Evolutionary conservation across 2,888 invertebrate species (phyloP).

Genomic region (Orthonychiurus folsomi): DNA sequence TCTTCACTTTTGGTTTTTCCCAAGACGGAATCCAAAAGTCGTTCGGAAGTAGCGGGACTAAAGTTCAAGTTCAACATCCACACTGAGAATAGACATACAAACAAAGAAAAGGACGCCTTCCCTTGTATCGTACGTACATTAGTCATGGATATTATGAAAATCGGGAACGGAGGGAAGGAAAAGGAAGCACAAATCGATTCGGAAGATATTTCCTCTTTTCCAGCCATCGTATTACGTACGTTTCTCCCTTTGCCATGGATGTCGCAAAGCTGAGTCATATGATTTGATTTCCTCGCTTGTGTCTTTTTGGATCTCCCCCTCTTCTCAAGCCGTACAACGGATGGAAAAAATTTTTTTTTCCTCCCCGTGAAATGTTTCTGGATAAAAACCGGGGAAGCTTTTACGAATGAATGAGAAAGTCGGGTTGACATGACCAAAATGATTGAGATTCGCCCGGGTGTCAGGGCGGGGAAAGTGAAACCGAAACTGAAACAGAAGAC

Average conservation of each 20-base stretch:
- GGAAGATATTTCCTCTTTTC: background rate
- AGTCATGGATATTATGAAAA: slow-evolving; percentile 36
- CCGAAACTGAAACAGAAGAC: background rate
- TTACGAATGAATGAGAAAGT: background rate
- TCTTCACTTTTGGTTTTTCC: too few species aligned
- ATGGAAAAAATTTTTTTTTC: background rate
- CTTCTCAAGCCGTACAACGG: background rate
- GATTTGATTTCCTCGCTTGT: slow-evolving; percentile 24
- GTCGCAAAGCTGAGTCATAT: slow-evolving; percentile 26
- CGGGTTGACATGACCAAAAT: background rate
- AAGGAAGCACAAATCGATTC: background rate
- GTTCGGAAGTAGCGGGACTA: too few species aligned
- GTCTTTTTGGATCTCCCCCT: slow-evolving; percentile 10
- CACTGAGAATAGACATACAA: slow-evolving; percentile 3
- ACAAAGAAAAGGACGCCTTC: background rate
- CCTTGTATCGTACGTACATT: too few species aligned
- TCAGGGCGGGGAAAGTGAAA: background rate
- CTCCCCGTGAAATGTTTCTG: slow-evolving; percentile 1
- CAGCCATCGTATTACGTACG: background rate
- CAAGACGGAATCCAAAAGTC: too few species aligned
- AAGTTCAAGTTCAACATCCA: background rate
- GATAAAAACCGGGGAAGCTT: too few species aligned
- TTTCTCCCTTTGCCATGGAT: too few species aligned
- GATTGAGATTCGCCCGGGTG: background rate
- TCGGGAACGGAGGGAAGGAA: slow-evolving; percentile 4